phyloP scores from a whole-genome alignment of 2,888 invertebrate genomes.

The Hanleya hanleyi region DNA sequence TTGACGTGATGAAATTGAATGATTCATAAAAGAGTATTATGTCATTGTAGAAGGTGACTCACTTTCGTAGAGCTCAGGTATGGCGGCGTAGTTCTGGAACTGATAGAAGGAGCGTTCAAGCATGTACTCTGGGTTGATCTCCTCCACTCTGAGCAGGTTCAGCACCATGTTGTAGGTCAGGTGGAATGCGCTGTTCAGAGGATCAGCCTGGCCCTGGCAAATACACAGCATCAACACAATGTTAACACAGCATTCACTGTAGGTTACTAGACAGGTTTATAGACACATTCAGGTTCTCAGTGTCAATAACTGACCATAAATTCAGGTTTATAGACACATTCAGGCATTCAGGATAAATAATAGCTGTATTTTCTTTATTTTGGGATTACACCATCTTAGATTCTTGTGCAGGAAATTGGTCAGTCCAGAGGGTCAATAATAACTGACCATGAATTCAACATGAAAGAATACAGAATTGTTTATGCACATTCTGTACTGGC shows the following conservation, averaged over 20 bases:
- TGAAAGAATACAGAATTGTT: no score
- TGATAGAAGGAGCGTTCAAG: constrained; percentile 98
- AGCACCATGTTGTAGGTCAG: constrained; percentile 99
- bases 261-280: no score
- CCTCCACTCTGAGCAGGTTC: constrained; percentile 96
- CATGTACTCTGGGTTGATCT: constrained; percentile 99
- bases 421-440: no score
- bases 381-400: no score
- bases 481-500: no score
- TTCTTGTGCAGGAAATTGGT: no score
- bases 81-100: constrained; percentile 97
- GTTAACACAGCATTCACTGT: background rate
- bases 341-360: no score
- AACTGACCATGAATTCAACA: no score
- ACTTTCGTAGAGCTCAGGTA: constrained; percentile 88
- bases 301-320: no score
- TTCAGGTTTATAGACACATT: no score
- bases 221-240: background rate
- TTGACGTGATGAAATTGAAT: background rate
- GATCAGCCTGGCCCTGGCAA: constrained; percentile 92
- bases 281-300: no score
- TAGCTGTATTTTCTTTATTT: no score
- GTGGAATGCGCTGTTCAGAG: constrained; percentile 99
- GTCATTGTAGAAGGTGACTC: constrained; percentile 41
- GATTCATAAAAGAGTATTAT: background rate